Percentiles rank a stretch among this genome's conserved stretches.
phyloP scores from a whole-genome alignment of 2,113 vertebrate genomes.

The Lethenteron reissneri region DNA sequence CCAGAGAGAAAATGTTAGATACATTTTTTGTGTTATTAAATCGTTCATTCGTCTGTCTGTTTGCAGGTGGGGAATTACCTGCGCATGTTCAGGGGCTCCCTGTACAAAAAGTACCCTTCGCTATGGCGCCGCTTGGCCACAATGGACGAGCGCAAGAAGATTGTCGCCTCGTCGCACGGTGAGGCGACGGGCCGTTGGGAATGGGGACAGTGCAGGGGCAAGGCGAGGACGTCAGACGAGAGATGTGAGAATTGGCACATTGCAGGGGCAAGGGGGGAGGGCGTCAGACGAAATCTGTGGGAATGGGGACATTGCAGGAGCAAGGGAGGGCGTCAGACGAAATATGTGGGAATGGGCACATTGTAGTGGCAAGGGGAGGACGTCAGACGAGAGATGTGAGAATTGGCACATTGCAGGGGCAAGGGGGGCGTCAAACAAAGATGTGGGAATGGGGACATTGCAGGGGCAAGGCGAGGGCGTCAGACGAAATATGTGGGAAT shows the following conservation, averaged over 20 bases:
- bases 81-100: slow-evolving; percentile 90
- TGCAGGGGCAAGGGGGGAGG: too few species aligned
- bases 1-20: too few species aligned
- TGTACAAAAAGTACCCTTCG: slow-evolving; percentile 90
- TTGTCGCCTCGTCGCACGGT: slow-evolving; percentile 96
- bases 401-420: too few species aligned
- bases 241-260: background rate
- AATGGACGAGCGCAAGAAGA: slow-evolving; percentile 92
- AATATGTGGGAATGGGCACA: too few species aligned
- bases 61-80: slow-evolving; percentile 83
- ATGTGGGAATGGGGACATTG: too few species aligned
- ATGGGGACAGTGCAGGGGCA: slow-evolving; percentile 12
- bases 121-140: slow-evolving; percentile 85
- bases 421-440: too few species aligned
- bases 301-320: background rate
- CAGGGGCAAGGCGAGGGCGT: too few species aligned
- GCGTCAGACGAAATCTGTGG: background rate
- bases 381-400: too few species aligned
- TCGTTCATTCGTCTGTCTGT: background rate
- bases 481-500: too few species aligned
- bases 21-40: too few species aligned
- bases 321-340: background rate
- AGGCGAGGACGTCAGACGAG: slow-evolving; percentile 6
- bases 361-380: too few species aligned
- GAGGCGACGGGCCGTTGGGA: slow-evolving; percentile 18